Evolutionary conservation across 2,113 vertebrate genomes (phyloP), one percentile per base, ranked within the genome.

Genomic region (Dermatemys mawii): DNA sequence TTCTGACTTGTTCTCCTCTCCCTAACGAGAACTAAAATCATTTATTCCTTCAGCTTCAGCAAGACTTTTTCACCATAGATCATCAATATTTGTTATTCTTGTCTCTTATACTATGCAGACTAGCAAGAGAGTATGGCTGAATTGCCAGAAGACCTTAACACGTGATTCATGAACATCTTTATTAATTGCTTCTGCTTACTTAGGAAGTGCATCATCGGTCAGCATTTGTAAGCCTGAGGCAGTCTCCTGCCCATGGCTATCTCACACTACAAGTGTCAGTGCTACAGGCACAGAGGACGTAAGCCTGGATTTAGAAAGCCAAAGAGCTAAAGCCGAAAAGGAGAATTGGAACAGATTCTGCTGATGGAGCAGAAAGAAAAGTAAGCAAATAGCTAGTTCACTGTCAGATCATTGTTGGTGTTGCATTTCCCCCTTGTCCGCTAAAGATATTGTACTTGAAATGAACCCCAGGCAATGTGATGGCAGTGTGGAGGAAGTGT

Each of bases 101-200:
- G 76, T 27, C 44, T 44, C 27, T 86, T 48, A 80, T 22, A 90
- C 48, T 91, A 81, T 86, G 44, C 49, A 16, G 53, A 55, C 78
- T 87, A 84, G 87, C 0, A 2, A 19, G 35, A 53, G 17, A 11
- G 5, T 87, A 93, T 84, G 27, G 86, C 86, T 96, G 81, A 87
- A 85, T 83, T 92, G 63, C 91, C 96, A 90, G 95, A 87, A 85
- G n/a, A n/a, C n/a, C n/a, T n/a, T n/a, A n/a, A n/a, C n/a, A n/a
- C n/a, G n/a, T n/a, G n/a, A n/a, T n/a, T n/a, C n/a, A n/a, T n/a
- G n/a, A n/a, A n/a, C n/a, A 79, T 94, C 87, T 94, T 95, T 96
- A 96, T 97, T 95, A 96, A 92, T 96, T 38, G 87, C 60, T 96
- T 86, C 88, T 90, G 94, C 95, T 97, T 94, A 54, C 93, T 93